Evolutionary conservation across 2,888 invertebrate species (phyloP).

Genomic region (Polyommatus icarus): DNA sequence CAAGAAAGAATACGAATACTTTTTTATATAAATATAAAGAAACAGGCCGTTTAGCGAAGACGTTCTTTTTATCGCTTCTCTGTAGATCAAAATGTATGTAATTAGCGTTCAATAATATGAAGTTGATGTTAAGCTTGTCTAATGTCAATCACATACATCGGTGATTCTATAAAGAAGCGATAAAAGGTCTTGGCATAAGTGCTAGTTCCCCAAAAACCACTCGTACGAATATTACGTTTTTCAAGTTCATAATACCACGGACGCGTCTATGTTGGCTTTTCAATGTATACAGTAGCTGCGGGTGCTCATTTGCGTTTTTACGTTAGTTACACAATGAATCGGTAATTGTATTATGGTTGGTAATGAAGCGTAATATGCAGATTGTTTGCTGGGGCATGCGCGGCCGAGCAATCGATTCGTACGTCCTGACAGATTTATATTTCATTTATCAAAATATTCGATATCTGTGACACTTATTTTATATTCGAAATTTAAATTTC

Average conservation of each 20-base stretch:
- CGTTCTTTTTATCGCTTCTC: no score
- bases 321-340: conserved; percentile 61
- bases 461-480: conserved; percentile 26
- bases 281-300: neutral
- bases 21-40: no score
- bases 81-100: no score
- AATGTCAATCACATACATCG: no score
- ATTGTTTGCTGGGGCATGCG: conserved; percentile 37
- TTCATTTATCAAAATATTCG: conserved; percentile 25
- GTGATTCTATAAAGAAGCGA: no score
- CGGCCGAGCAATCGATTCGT: conserved; percentile 33
- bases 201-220: no score
- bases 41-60: no score
- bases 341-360: conserved; percentile 65
- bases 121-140: no score
- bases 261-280: neutral
- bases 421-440: conserved; percentile 25
- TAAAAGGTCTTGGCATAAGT: no score
- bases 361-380: conserved; percentile 49
- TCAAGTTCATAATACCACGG: neutral
- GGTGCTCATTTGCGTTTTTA: conserved; percentile 59
- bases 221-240: neutral
- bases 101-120: no score
- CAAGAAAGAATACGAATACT: no score
- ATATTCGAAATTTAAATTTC: conserved; percentile 7